These are phyloP conservation scores for Fregata magnificens DNA, from an alignment of 2,113 vertebrate species.

Conservation along the genomic window DNA sequence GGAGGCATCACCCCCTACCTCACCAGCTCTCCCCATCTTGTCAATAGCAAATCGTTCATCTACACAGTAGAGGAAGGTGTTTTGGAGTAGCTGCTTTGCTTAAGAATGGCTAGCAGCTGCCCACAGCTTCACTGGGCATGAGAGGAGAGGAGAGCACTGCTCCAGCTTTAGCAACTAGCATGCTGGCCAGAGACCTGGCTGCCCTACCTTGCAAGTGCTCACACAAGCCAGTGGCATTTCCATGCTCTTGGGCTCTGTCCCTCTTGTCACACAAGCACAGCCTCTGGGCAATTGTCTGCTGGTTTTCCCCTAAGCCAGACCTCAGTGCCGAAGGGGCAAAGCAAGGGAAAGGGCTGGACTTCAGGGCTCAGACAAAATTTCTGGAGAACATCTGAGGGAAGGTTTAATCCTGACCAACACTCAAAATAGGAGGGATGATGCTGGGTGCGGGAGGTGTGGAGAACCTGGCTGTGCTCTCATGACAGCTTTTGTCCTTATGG, in stretches of 20 bases:
- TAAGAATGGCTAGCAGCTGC: background rate
- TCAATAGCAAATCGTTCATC: background rate
- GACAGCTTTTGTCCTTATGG: background rate
- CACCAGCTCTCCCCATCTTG: background rate
- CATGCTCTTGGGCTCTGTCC: background rate
- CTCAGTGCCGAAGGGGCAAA: background rate
- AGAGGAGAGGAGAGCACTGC: background rate
- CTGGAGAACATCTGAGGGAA: background rate
- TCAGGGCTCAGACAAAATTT: background rate
- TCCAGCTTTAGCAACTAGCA: background rate
- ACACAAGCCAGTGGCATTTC: no score
- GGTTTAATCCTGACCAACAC: background rate
- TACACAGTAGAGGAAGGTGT: background rate
- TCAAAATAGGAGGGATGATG: background rate
- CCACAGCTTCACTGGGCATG: background rate
- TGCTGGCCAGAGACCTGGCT: background rate
- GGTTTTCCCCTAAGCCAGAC: background rate
- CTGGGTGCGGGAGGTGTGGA: background rate
- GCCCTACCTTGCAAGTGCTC: background rate
- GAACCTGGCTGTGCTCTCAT: background rate
- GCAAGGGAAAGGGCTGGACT: background rate
- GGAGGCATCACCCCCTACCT: no score
- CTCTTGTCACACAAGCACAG: background rate
- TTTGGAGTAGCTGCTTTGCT: background rate
- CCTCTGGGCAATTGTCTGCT: background rate